Evolutionary conservation across 2,888 invertebrate genomes (phyloP).

Genomic region (Epistrophe grossulariae): DNA sequence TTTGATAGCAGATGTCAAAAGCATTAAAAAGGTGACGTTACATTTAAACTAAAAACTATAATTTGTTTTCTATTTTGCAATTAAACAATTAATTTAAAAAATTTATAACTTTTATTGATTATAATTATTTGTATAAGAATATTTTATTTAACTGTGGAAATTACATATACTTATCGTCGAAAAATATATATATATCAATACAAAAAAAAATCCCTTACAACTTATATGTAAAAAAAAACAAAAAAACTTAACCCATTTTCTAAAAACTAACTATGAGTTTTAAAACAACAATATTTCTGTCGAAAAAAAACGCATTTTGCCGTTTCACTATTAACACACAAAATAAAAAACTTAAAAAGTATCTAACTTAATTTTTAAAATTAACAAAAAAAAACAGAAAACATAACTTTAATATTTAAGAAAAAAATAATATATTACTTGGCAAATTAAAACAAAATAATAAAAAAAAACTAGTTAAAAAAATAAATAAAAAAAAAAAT

Average conservation of each 20-base stretch:
- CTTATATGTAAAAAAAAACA: constrained; percentile 27
- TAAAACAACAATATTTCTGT: constrained; percentile 12
- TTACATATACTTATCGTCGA: constrained; percentile 7
- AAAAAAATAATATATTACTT: constrained; percentile 44
- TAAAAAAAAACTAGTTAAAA: constrained; percentile 38
- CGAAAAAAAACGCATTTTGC: constrained; percentile 15
- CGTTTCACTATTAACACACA: constrained; percentile 30
- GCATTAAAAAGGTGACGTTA: background rate
- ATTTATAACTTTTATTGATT: too few species aligned
- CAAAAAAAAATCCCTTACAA: constrained; percentile 8
- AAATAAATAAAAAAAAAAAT: constrained; percentile 23
- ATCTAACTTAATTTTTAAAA: constrained; percentile 34
- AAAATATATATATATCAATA: constrained; percentile 5
- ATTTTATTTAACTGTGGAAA: background rate
- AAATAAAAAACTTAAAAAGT: constrained; percentile 6
- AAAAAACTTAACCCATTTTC: constrained; percentile 9
- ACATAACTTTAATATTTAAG: constrained; percentile 21
- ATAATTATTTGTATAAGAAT: background rate
- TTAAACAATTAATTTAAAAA: too few species aligned
- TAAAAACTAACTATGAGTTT: constrained; percentile 8
- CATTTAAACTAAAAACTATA: background rate
- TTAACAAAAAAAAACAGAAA: background rate
- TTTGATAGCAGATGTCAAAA: background rate
- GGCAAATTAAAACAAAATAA: constrained; percentile 39
- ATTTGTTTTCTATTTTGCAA: background rate